Evolutionary conservation across 2,888 invertebrate genomes (phyloP).

Genomic region (Argyresthia goedartella): DNA sequence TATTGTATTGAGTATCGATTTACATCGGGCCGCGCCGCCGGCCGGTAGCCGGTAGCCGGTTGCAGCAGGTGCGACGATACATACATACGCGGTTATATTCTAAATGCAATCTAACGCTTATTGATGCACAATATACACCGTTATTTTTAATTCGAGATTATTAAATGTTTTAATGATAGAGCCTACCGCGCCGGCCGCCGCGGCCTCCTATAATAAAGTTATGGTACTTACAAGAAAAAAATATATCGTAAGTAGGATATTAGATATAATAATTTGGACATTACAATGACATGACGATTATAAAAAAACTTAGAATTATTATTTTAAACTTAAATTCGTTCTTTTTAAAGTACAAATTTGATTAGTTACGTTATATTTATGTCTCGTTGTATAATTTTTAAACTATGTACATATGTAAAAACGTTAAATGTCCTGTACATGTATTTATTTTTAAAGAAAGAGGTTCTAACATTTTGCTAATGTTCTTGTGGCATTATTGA

Average conservation of each 20-base stretch:
- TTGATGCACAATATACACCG: not conserved
- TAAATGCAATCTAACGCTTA: not conserved
- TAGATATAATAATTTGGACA: conserved; percentile 45
- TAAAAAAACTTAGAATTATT: conserved; percentile 33
- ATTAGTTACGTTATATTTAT: conserved; percentile 49
- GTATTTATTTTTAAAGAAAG: conserved; percentile 63
- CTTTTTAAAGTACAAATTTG: conserved; percentile 64
- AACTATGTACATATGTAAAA: conserved; percentile 66
- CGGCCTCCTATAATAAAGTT: conserved; percentile 22
- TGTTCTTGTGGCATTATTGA: conserved; percentile 1
- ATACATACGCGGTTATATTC: not conserved
- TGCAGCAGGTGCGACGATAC: not conserved
- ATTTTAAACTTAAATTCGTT: conserved; percentile 32
- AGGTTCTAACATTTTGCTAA: conserved; percentile 37
- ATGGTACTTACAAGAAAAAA: conserved; percentile 51
- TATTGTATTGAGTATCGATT: conserved; percentile 50
- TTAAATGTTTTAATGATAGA: not conserved
- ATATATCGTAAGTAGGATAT: conserved; percentile 58
- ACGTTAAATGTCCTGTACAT: conserved; percentile 51
- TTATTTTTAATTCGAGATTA: conserved; percentile 1
- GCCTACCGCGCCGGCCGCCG: conserved; percentile 24
- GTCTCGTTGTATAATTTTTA: conserved; percentile 50
- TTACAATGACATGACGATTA: conserved; percentile 24
- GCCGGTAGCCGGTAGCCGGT: conserved; percentile 5
- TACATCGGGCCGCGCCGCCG: conserved; percentile 34